Conservation (phyloP, 2,888 invertebrate genomes). For the Malacosoma neustria region DNA sequence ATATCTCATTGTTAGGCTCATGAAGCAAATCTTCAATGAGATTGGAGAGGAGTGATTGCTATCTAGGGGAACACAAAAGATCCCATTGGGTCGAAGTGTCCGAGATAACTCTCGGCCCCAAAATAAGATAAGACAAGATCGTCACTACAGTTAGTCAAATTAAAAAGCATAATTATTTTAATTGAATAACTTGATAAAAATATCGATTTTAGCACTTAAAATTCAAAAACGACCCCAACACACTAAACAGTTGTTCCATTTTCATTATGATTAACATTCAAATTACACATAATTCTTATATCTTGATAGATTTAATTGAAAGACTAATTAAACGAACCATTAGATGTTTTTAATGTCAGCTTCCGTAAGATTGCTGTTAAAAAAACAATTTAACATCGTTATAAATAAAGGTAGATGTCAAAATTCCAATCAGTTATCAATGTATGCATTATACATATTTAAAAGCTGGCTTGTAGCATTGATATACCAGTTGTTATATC, state of each 20-base stretch:
- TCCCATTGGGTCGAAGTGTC: too few species aligned
- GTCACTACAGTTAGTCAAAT: too few species aligned
- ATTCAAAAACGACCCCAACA: neutral
- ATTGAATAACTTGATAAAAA: too few species aligned
- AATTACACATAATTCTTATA: constrained; percentile 5
- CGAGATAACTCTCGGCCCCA: too few species aligned
- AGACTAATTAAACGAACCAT: constrained; percentile 3
- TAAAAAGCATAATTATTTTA: too few species aligned
- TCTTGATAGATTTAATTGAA: constrained; percentile 2
- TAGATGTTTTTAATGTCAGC: constrained; percentile 13
- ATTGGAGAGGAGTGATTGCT: too few species aligned
- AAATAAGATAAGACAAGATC: too few species aligned
- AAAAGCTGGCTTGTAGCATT: neutral
- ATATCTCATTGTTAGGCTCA: too few species aligned
- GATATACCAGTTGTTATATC: neutral
- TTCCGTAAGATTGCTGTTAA: constrained; percentile 16
- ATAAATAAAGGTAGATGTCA: constrained; percentile 20
- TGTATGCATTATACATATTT: constrained; percentile 13
- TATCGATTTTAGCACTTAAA: neutral
- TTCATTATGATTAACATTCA: constrained; percentile 5
- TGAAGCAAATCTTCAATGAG: too few species aligned
- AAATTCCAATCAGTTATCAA: constrained; percentile 22
- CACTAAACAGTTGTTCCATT: neutral
- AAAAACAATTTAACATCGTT: constrained; percentile 20
- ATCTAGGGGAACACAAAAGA: too few species aligned